Percentiles rank a stretch among this genome's conserved stretches.
Conservation (phyloP, 2,888 invertebrate genomes). For the Hyposoter didymator region DNA sequence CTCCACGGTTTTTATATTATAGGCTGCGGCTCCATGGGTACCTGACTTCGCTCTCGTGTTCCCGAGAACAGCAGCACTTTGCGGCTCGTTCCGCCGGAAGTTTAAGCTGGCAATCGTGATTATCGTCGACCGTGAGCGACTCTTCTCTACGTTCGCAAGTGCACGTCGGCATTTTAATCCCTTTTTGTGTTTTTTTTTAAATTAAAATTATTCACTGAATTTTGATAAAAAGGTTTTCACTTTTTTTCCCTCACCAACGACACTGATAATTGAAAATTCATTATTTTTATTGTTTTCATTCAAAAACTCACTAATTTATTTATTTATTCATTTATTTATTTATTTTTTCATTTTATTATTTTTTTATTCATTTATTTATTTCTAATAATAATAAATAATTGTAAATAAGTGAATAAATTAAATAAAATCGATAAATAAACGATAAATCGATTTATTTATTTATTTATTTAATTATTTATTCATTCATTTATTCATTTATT, state of each 20-base stretch:
- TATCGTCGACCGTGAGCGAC: conserved; percentile 66
- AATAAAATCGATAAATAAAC: too few species aligned
- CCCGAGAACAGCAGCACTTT: conserved; percentile 52
- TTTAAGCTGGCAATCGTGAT: conserved; percentile 74
- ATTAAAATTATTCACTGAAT: too few species aligned
- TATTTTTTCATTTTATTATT: too few species aligned
- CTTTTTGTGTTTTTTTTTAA: conserved; percentile 3
- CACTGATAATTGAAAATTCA: neutral
- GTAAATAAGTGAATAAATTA: too few species aligned
- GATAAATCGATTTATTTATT: too few species aligned
- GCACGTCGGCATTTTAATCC: conserved; percentile 78
- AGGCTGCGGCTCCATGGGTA: conserved; percentile 44
- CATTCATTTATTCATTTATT: too few species aligned
- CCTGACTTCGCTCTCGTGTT: conserved; percentile 63
- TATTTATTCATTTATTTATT: too few species aligned
- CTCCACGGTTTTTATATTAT: conserved; percentile 11
- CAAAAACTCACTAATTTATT: neutral
- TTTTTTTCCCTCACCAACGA: neutral
- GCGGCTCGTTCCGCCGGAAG: conserved; percentile 58
- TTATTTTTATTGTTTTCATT: neutral
- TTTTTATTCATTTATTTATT: too few species aligned
- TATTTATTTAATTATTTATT: neutral
- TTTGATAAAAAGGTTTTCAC: neutral
- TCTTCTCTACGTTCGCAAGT: conserved; percentile 72
- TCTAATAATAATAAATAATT: too few species aligned